Conservation (phyloP, 2,888 invertebrate genomes). For the Orthosia gracilis region DNA sequence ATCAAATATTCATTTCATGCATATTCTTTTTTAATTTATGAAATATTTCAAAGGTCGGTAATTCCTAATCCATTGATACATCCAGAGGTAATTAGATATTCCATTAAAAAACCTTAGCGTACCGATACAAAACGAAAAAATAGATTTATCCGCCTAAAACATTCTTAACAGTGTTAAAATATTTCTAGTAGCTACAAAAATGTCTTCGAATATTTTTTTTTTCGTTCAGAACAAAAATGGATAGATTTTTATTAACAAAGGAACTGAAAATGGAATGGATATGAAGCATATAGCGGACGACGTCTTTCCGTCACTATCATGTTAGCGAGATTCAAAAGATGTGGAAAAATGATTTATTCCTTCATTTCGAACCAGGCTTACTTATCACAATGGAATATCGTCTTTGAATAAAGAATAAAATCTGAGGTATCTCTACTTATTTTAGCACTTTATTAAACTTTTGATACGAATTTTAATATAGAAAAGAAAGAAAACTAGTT, state of each 20-base stretch:
- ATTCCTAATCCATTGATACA: no score
- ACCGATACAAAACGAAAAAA: neutral
- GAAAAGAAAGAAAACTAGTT: no score
- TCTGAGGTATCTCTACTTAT: constrained; percentile 2
- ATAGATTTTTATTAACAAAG: constrained; percentile 58
- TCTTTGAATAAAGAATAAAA: constrained; percentile 47
- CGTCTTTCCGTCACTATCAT: constrained; percentile 54
- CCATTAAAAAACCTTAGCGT: neutral
- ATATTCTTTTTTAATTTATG: no score
- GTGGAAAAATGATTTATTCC: constrained; percentile 64
- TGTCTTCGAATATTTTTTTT: neutral
- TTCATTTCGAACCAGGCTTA: constrained; percentile 57
- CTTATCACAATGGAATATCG: constrained; percentile 51
- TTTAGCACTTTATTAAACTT: neutral
- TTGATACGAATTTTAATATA: neutral
- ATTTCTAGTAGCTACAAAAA: constrained; percentile 10
- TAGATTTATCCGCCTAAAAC: neutral
- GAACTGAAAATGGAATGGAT: constrained; percentile 54
- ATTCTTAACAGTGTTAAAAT: constrained; percentile 1
- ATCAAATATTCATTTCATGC: no score
- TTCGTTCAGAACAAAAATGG: constrained; percentile 32
- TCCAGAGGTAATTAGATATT: neutral
- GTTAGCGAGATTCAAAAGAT: constrained; percentile 58
- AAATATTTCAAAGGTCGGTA: no score
- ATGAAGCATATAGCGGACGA: constrained; percentile 52